A percentile compares a stretch with the other conserved stretches of the same genome.
Conservation (phyloP, 2,797 vertebrate species). For the Notolepis coatsorum region DNA sequence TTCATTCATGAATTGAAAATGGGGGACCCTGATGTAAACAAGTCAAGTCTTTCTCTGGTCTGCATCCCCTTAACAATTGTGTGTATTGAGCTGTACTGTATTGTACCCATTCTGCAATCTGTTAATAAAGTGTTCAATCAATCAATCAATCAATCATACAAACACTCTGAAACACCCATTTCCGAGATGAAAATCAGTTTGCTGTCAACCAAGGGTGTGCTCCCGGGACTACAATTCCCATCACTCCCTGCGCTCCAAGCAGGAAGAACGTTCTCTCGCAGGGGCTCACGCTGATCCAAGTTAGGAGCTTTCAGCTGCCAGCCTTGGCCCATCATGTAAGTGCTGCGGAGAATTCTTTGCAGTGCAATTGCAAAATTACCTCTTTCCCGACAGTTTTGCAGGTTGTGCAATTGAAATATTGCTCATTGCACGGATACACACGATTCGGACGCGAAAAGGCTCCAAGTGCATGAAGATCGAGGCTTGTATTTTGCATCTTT, state of each 20-base stretch:
- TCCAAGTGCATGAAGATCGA: slow-evolving; percentile 90
- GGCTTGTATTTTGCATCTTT: slow-evolving; percentile 90
- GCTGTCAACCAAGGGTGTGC: no score
- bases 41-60: no score
- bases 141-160: no score
- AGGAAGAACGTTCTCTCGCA: slow-evolving; percentile 86
- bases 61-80: no score
- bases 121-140: no score
- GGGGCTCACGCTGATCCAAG: slow-evolving; percentile 87
- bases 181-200: neutral
- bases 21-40: no score
- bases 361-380: slow-evolving; percentile 72
- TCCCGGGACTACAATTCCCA: slow-evolving; percentile 83
- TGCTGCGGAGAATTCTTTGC: slow-evolving; percentile 87
- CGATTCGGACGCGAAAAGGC: slow-evolving; percentile 80
- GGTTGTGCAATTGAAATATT: slow-evolving; percentile 81
- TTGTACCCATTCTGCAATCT: no score
- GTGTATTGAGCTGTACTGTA: no score
- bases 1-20: no score
- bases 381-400: slow-evolving; percentile 74
- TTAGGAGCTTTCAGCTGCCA: slow-evolving; percentile 92
- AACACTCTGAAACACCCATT: no score
- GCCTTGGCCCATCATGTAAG: slow-evolving; percentile 96
- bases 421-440: slow-evolving; percentile 79
- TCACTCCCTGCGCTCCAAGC: slow-evolving; percentile 71